These are phyloP conservation scores for Netelia fuscicornis DNA, from an alignment of 2,888 invertebrate genomes.

Conservation along the genomic window DNA sequence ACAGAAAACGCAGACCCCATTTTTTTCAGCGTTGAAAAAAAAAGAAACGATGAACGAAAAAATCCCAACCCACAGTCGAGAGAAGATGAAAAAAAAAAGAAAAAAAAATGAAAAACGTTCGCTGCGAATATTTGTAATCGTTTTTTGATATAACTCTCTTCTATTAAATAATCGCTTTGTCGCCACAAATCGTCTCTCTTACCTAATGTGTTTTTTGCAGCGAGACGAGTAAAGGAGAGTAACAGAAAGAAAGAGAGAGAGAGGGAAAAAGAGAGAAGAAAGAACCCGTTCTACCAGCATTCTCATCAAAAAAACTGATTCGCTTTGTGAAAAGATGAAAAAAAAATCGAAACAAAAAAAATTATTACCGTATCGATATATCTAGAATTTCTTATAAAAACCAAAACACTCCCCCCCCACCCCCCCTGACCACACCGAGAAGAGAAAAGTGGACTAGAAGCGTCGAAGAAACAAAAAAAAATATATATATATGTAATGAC, in stretches of 20 bases:
- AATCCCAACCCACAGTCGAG: slow-evolving; percentile 22
- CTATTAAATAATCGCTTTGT: slow-evolving; percentile 74
- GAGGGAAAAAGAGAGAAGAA: slow-evolving; percentile 13
- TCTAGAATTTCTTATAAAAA: slow-evolving; percentile 42
- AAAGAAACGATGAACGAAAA: not conserved
- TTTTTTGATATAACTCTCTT: slow-evolving; percentile 80
- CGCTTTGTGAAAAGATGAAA: slow-evolving; percentile 39
- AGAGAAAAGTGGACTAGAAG: slow-evolving; percentile 54
- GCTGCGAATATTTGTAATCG: slow-evolving; percentile 77
- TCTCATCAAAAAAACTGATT: slow-evolving; percentile 41
- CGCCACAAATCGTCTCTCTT: slow-evolving; percentile 69
- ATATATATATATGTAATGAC: slow-evolving; percentile 60
- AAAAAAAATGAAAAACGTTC: slow-evolving; percentile 56
- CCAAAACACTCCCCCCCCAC: not conserved
- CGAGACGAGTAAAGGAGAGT: slow-evolving; percentile 61
- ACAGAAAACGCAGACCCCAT: slow-evolving; percentile 32
- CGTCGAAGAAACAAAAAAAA: slow-evolving; percentile 68
- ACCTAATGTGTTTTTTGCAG: slow-evolving; percentile 75
- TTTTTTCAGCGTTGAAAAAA: slow-evolving; percentile 10
- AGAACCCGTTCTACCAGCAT: slow-evolving; percentile 46
- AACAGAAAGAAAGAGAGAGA: slow-evolving; percentile 26
- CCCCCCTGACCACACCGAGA: slow-evolving; percentile 34
- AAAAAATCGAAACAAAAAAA: slow-evolving; percentile 34
- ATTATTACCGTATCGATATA: slow-evolving; percentile 43
- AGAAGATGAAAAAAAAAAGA: not conserved